These are phyloP conservation scores for Catharus minimus DNA, from an alignment of 2,113 vertebrate species.

Conservation along the genomic window DNA sequence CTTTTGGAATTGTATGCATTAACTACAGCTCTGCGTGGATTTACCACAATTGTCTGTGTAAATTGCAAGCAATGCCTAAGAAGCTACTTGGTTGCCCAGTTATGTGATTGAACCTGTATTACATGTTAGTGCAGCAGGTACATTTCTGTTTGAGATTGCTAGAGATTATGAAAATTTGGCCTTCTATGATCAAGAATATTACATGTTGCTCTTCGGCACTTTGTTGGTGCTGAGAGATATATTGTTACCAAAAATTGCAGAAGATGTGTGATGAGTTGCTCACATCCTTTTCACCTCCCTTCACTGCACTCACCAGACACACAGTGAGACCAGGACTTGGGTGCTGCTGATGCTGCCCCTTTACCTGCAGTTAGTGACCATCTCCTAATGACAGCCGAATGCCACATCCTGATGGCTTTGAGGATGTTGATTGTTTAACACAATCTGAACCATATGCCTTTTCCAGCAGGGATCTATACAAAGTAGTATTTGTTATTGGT, in stretches of 20 bases:
- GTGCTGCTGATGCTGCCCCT: background rate
- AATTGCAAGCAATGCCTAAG: background rate
- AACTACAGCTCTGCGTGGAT: background rate
- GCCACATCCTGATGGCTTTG: background rate
- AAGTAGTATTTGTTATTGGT: rapidly evolving
- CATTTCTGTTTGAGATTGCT: background rate
- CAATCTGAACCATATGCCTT: background rate
- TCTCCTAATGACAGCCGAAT: background rate
- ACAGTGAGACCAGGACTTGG: background rate
- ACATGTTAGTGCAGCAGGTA: background rate
- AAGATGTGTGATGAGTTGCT: background rate
- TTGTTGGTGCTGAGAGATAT: background rate
- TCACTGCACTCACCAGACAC: background rate
- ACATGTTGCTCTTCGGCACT: background rate
- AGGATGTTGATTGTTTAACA: background rate
- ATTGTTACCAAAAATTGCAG: background rate
- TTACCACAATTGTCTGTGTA: background rate
- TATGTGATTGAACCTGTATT: background rate
- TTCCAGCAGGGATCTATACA: background rate
- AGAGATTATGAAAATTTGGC: background rate
- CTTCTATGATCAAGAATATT: background rate
- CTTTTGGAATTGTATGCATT: background rate
- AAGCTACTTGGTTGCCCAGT: background rate
- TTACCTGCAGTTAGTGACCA: background rate
- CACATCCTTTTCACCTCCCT: background rate